phyloP scores from a whole-genome alignment of 2,797 vertebrate genomes.

The Halcyon smyrnensis region DNA sequence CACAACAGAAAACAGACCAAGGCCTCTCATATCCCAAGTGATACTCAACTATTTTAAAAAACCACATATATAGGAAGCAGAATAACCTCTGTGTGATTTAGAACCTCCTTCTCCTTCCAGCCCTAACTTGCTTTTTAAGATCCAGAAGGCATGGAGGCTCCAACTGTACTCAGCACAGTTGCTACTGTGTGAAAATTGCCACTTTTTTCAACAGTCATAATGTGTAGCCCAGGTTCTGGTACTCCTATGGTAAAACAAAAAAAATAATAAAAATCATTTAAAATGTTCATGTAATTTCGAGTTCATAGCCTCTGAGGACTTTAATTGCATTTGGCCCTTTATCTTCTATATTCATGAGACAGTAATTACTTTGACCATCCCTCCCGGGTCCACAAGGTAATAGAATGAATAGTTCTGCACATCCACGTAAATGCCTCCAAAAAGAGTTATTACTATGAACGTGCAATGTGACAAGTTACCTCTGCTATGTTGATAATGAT shows the following conservation, averaged over 20 bases:
- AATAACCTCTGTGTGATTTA: background rate
- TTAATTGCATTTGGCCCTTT: conserved; percentile 38
- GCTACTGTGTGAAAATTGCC: background rate
- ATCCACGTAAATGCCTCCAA: background rate
- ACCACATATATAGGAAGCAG: background rate
- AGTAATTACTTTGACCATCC: conserved; percentile 22
- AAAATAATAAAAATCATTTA: background rate
- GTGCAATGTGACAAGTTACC: background rate
- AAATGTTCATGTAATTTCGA: background rate
- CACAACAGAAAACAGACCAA: background rate
- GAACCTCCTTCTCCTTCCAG: background rate
- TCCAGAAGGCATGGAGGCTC: background rate
- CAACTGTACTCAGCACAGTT: background rate
- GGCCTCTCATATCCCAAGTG: accelerated
- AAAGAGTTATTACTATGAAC: background rate
- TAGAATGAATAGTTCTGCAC: background rate
- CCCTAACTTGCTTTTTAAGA: background rate
- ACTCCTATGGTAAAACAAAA: background rate
- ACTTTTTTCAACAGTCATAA: background rate
- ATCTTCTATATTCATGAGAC: background rate
- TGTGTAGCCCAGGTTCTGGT: background rate
- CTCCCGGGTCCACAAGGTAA: background rate
- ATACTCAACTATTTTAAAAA: background rate
- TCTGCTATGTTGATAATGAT: background rate
- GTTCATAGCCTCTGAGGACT: background rate